phyloP scores from a whole-genome alignment of 2,797 vertebrate species.

The Eulemur mongoz region DNA sequence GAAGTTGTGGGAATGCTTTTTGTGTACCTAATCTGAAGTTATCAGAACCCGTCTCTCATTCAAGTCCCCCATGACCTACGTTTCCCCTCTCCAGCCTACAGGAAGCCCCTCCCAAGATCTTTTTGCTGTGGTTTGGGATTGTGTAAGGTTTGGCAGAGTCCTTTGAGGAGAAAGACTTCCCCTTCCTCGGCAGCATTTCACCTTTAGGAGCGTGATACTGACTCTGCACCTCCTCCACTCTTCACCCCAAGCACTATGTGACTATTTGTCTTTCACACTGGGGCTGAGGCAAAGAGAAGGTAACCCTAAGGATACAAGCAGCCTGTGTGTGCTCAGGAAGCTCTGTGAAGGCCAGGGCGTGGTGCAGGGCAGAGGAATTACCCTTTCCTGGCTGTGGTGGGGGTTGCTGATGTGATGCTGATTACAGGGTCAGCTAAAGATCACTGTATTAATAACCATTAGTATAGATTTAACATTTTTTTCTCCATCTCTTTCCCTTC shows the following conservation, averaged over 20 bases:
- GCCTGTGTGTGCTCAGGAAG: neutral
- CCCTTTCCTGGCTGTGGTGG: neutral
- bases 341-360: neutral
- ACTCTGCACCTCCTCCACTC: neutral
- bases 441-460: neutral
- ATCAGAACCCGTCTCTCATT: neutral
- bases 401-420: neutral
- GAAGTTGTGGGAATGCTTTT: neutral
- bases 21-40: neutral
- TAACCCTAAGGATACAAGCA: neutral
- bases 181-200: neutral
- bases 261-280: neutral
- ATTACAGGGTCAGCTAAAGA: neutral
- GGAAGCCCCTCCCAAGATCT: constrained; percentile 54
- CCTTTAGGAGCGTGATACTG: neutral
- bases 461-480: neutral
- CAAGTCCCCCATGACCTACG: neutral
- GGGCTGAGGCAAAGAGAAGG: neutral
- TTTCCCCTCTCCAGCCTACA: constrained; percentile 22
- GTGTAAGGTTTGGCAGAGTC: neutral
- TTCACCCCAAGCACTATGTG: neutral
- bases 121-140: constrained; percentile 28
- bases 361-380: neutral
- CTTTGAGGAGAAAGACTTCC: neutral
- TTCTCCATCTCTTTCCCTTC: neutral